Conservation (phyloP, 1,140 invertebrate species). For the Campodea augens region DNA sequence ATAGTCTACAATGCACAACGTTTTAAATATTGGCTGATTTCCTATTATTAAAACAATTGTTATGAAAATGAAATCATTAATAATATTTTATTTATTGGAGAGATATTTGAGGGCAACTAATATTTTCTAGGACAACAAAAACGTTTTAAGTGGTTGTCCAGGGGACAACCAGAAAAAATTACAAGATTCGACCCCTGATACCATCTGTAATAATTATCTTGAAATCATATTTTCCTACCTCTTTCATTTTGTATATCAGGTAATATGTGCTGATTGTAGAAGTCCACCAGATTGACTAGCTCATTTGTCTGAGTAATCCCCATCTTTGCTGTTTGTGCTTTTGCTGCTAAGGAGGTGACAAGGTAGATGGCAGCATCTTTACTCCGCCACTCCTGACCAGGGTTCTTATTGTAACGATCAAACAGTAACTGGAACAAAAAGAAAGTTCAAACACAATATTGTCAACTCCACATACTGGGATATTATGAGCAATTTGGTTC, state of each 20-base stretch:
- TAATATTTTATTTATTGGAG: too few species aligned
- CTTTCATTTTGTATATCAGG: conserved; percentile 59
- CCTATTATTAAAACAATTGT: too few species aligned
- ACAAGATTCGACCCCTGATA: too few species aligned
- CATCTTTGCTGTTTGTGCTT: conserved; percentile 74
- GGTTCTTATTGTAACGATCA: conserved; percentile 51
- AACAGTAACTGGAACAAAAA: conserved; percentile 45
- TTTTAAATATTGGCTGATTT: too few species aligned
- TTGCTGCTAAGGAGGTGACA: conserved; percentile 79
- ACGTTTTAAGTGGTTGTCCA: too few species aligned
- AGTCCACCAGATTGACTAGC: conserved; percentile 72
- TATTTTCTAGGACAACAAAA: too few species aligned
- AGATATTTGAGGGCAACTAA: too few species aligned
- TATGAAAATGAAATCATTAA: too few species aligned
- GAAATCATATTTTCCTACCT: conserved; percentile 38
- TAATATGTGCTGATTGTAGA: conserved; percentile 63
- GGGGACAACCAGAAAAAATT: too few species aligned
- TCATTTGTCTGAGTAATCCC: conserved; percentile 80
- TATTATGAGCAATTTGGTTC: too few species aligned
- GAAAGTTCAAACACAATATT: conserved; percentile 1
- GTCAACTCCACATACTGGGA: conserved; percentile 3
- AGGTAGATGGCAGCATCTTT: conserved; percentile 94
- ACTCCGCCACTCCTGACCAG: conserved; percentile 61
- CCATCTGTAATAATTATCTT: too few species aligned
- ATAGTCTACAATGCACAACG: too few species aligned